Evolutionary conservation across 2,113 vertebrate species (phyloP).

Genomic region (Uria aalge): DNA sequence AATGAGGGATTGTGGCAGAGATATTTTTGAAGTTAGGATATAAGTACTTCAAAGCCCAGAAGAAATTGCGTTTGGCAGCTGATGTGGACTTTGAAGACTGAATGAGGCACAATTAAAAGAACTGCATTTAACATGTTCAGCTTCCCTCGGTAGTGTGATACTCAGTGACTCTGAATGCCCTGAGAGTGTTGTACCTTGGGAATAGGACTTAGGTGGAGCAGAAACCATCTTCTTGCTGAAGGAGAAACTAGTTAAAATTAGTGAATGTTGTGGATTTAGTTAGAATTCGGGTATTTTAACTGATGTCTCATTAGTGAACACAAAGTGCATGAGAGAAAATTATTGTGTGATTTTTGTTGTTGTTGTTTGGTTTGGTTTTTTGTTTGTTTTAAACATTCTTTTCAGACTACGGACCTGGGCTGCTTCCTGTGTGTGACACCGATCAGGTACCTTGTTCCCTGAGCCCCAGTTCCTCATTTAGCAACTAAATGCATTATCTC

Average conservation of each 20-base stretch:
- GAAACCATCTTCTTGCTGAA: neutral
- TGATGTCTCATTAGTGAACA: neutral
- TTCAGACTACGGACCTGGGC: neutral
- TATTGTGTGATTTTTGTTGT: neutral
- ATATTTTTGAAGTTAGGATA: neutral
- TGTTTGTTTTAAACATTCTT: neutral
- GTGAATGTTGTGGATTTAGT: neutral
- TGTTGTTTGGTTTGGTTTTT: neutral
- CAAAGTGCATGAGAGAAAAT: neutral
- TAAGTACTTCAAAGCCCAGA: neutral
- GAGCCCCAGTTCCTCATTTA: neutral
- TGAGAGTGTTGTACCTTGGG: neutral
- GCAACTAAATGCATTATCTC: neutral
- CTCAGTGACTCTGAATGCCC: neutral
- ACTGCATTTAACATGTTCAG: neutral
- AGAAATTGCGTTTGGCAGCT: constrained; percentile 4
- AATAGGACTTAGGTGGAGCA: neutral
- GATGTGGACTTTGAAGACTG: neutral
- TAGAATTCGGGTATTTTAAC: neutral
- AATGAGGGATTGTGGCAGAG: neutral
- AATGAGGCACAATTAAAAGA: neutral
- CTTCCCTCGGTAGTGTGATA: neutral
- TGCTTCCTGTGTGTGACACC: neutral
- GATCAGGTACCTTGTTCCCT: neutral
- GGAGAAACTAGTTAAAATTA: neutral